Evolutionary conservation across 1,140 invertebrate species (phyloP).

Genomic region (Sinonovacula constricta): DNA sequence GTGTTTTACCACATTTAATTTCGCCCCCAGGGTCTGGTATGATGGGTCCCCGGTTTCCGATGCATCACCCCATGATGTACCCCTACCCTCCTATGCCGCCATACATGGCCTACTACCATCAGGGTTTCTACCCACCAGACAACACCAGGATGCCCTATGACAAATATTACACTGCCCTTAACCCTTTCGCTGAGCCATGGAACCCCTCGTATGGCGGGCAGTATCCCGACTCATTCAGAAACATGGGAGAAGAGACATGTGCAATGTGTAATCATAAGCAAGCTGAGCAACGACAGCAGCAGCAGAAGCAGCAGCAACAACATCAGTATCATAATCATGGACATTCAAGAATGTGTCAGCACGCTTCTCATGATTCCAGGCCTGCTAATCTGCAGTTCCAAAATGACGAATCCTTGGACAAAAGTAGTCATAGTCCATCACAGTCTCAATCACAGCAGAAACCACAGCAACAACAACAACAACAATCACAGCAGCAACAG

Average conservation of each 20-base stretch:
- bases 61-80: slow-evolving; percentile 48
- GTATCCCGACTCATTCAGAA: neutral
- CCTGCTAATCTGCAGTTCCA: no score
- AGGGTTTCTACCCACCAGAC: slow-evolving; percentile 20
- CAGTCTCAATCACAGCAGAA: no score
- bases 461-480: neutral
- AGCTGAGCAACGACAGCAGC: neutral
- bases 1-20: no score
- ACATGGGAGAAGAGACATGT: neutral
- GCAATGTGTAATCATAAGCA: neutral
- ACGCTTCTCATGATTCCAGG: no score
- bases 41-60: slow-evolving; percentile 41
- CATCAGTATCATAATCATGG: no score
- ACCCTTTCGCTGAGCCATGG: slow-evolving; percentile 43
- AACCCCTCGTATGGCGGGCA: slow-evolving; percentile 6
- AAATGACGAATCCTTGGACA: no score
- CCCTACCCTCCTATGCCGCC: slow-evolving; percentile 35
- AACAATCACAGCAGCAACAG: neutral
- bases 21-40: slow-evolving; percentile 31
- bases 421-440: no score
- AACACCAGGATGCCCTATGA: slow-evolving; percentile 6
- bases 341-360: no score
- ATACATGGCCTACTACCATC: slow-evolving; percentile 31
- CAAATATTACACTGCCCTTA: slow-evolving; percentile 37
- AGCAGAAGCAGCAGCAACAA: neutral